phyloP scores from a whole-genome alignment of 2,113 vertebrate genomes.

The Pantherophis guttatus region DNA sequence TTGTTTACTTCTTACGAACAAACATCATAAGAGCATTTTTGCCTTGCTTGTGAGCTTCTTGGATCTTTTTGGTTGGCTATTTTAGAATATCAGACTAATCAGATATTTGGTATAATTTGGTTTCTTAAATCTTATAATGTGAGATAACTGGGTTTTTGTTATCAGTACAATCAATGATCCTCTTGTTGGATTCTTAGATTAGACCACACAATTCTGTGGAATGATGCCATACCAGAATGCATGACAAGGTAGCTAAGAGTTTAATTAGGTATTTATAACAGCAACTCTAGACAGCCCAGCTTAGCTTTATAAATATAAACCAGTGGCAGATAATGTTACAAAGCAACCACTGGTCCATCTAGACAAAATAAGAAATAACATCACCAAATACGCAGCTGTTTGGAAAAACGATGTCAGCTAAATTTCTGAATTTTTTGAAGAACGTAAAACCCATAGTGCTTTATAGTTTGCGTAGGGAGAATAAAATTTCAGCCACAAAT shows the following conservation, averaged over 20 bases:
- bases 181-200: not conserved
- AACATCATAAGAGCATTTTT: not conserved
- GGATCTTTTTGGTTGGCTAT: not conserved
- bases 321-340: not conserved
- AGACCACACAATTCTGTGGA: not conserved
- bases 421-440: not conserved
- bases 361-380: not conserved
- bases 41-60: not conserved
- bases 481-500: not conserved
- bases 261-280: not conserved
- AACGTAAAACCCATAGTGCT: not conserved
- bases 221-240: not conserved
- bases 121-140: not conserved
- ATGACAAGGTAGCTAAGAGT: not conserved
- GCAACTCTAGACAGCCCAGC: not conserved
- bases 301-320: not conserved
- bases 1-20: not conserved
- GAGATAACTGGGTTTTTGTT: not conserved
- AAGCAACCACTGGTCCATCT: not conserved
- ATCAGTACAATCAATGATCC: not conserved
- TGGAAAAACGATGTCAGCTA: not conserved
- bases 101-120: not conserved
- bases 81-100: not conserved
- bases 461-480: not conserved
- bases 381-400: conserved; percentile 7